These are phyloP conservation scores for Acanthosepion pharaonis DNA, from an alignment of 2,888 invertebrate species.

Conservation along the genomic window DNA sequence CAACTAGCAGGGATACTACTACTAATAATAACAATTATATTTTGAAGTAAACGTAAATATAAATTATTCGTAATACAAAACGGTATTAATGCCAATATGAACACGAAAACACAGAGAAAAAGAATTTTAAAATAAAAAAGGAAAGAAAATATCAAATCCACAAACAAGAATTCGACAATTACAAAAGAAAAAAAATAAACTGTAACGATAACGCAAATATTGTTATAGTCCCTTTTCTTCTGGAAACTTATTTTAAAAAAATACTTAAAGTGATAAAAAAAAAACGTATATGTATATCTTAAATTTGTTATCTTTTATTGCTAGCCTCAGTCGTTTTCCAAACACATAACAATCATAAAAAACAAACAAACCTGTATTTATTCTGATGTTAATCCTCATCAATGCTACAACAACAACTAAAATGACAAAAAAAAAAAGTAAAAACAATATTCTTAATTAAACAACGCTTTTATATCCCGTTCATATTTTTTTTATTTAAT, in stretches of 20 bases:
- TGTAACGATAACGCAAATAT: neutral
- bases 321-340: neutral
- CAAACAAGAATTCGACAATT: neutral
- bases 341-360: neutral
- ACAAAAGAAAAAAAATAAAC: neutral
- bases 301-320: neutral
- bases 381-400: neutral
- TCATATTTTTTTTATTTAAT: neutral
- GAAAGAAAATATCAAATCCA: neutral
- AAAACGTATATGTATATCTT: neutral
- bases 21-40: neutral
- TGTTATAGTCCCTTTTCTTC: neutral
- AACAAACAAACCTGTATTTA: neutral
- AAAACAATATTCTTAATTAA: neutral
- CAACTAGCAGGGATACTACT: neutral
- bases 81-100: too few species aligned
- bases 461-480: conserved; percentile 21
- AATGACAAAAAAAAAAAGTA: neutral
- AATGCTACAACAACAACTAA: neutral
- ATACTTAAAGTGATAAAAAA: neutral
- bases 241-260: neutral
- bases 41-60: neutral
- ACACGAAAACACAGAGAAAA: neutral
- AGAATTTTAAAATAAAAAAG: neutral
- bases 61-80: too few species aligned